Percentiles rank a stretch among this genome's conserved stretches.
These are phyloP conservation scores for Parambassis ranga DNA, from an alignment of 2,797 vertebrate genomes.

Conservation along the genomic window DNA sequence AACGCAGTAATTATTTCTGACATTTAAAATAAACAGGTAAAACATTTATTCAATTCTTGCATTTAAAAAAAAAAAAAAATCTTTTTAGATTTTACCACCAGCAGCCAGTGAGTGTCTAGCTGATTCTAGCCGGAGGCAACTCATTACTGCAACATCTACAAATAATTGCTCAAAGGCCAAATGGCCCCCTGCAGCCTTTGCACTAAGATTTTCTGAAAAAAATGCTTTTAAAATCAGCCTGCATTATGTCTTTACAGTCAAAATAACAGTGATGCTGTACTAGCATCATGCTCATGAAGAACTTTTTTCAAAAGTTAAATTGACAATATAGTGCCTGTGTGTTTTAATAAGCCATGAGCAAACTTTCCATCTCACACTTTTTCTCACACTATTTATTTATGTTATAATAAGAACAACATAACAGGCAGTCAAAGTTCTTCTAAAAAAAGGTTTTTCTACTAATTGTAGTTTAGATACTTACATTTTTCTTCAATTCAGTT, in stretches of 20 bases:
- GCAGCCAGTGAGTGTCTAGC: background rate
- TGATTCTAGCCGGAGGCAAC: conserved; percentile 31
- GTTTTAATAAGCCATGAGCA: too few species aligned
- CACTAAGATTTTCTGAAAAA: background rate
- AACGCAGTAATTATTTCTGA: background rate
- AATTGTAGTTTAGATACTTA: too few species aligned
- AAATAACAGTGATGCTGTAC: background rate
- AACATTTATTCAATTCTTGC: background rate
- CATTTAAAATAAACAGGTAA: background rate
- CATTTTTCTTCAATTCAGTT: too few species aligned
- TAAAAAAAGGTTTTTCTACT: too few species aligned
- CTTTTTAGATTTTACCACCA: conserved; percentile 5
- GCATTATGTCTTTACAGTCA: background rate
- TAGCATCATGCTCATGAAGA: background rate
- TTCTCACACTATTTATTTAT: too few species aligned
- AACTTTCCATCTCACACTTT: too few species aligned
- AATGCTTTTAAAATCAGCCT: background rate
- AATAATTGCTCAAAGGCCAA: conserved; percentile 33
- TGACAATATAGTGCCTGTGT: too few species aligned
- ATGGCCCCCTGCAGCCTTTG: conserved; percentile 4
- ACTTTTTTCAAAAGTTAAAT: too few species aligned
- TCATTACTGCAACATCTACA: conserved; percentile 41
- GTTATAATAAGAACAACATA: too few species aligned
- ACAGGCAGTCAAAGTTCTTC: too few species aligned
- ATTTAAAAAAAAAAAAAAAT: background rate